A percentile compares a stretch with the other conserved stretches of the same genome.
These are phyloP conservation scores for Olivierus martensii DNA, from an alignment of 1,140 invertebrate genomes.

Conservation along the genomic window DNA sequence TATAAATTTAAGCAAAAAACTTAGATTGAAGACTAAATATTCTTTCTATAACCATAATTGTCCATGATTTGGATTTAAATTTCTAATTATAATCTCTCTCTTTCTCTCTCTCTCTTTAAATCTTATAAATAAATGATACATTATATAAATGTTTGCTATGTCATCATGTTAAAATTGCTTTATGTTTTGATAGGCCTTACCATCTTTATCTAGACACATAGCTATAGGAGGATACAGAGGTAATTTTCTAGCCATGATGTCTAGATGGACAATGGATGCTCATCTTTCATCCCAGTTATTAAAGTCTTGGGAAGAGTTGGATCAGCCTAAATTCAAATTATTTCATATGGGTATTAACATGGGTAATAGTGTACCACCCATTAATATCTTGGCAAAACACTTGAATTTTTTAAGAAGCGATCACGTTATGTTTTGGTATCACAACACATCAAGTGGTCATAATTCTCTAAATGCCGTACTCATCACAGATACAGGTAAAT, in stretches of 20 bases:
- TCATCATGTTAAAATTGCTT: too few species aligned
- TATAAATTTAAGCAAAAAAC: too few species aligned
- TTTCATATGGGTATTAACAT: conserved; percentile 18
- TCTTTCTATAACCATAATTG: too few species aligned
- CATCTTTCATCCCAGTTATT: conserved; percentile 22
- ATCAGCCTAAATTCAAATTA: conserved; percentile 19
- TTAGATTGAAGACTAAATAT: too few species aligned
- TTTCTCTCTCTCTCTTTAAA: too few species aligned
- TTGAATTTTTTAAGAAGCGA: conserved; percentile 27
- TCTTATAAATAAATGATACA: too few species aligned
- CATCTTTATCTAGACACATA: conserved; percentile 22
- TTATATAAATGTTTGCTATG: too few species aligned
- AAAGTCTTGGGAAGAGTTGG: conserved; percentile 19
- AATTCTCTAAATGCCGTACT: conserved; percentile 28
- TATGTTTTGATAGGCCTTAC: conserved; percentile 15
- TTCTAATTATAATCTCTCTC: too few species aligned
- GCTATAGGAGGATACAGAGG: conserved; percentile 25
- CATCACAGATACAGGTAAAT: conserved; percentile 32
- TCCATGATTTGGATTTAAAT: too few species aligned
- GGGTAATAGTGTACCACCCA: conserved; percentile 10
- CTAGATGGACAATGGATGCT: conserved; percentile 23
- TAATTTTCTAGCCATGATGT: conserved; percentile 31
- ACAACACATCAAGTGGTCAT: conserved; percentile 12
- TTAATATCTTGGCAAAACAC: conserved; percentile 16
- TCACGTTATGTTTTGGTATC: conserved; percentile 28